Evolutionary conservation across 2,797 vertebrate species (phyloP), one percentile per base, ranked within the genome.

Genomic region (Pangasius sanitwongsei): DNA sequence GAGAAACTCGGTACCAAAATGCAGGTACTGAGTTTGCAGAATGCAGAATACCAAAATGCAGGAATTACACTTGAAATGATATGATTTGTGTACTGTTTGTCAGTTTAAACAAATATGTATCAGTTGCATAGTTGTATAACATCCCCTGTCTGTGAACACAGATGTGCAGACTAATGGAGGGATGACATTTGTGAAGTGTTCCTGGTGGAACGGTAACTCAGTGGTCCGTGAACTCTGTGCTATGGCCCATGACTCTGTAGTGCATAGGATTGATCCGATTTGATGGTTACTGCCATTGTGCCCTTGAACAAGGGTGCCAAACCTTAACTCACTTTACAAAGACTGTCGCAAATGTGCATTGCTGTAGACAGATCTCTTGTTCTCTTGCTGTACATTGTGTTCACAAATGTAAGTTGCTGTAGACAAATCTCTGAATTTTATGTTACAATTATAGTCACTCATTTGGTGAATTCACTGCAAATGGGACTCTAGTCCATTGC

Each of bases 221-320:
- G 44, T 78, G 59, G 72, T 41, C 41, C 44, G n/a, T 37, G 61
- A 74, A 57, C 8, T 55, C 53, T 37, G 69, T 48, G 44, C 57
- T 81, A 25, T 41, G 61, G 23, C 25, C 34, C 25, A 23, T 75
- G 87, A 41, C 28, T 72, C 87, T 65, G 31, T 77, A 63, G 44
- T 50, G 61, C 69, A 74, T 72, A 70, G 50, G 55, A 63, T 50
- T 61, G 81, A 16, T 88, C 28, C 28, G 18, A 87, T 55, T 59
- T 74, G 37, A 72, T 84, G 69, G 82, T 63, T 75, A 72, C 69
- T 72, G 87, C 53, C 53, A 50, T 41, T 83, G 65, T 81, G 63
- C 41, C 65, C 65, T 83, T 82, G 31, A 70, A 28, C 77, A 25
- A 87, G 61, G 77, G 31, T 57, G 31, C 18, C 50, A 11, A 81